phyloP scores from a whole-genome alignment of 2,797 vertebrate species.

The Sardinella longiceps region DNA sequence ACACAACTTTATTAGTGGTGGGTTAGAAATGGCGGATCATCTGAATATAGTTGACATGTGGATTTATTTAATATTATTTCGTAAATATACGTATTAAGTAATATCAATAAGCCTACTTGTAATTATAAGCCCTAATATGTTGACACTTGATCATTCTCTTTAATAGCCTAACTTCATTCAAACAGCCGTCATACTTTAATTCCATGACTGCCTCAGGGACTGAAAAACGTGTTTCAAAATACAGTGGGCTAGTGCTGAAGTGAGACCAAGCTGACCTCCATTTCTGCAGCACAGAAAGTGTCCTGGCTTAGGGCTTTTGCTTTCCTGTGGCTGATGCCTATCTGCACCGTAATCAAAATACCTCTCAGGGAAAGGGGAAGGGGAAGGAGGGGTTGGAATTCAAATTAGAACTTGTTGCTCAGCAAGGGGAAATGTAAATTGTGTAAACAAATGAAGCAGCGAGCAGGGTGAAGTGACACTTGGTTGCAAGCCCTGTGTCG shows the following conservation, averaged over 20 bases:
- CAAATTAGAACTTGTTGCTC: slow-evolving; percentile 65
- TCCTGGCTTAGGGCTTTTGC: not conserved
- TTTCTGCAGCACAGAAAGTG: slow-evolving; percentile 21
- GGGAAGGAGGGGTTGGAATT: slow-evolving; percentile 62
- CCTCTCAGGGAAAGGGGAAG: slow-evolving; percentile 59
- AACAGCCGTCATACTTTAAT: not conserved
- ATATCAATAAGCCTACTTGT: too few relatives aligned
- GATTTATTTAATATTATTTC: not conserved
- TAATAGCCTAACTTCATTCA: not conserved
- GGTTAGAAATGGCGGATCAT: not conserved
- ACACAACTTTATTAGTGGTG: not conserved
- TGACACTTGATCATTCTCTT: not conserved
- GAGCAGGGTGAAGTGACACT: slow-evolving; percentile 11
- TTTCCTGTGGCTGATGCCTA: slow-evolving; percentile 64
- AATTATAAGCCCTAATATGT: too few relatives aligned
- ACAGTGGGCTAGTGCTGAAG: slow-evolving; percentile 53
- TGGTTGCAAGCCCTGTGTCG: not conserved
- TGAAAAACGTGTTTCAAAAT: not conserved
- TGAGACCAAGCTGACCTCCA: slow-evolving; percentile 7
- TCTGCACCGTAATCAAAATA: slow-evolving; percentile 62
- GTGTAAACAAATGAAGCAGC: slow-evolving; percentile 64
- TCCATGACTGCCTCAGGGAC: not conserved
- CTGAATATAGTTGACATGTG: not conserved
- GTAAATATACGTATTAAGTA: not conserved
- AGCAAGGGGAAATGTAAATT: slow-evolving; percentile 55